These are phyloP conservation scores for Gallinago solitaria DNA, from an alignment of 2,797 vertebrate genomes.

Conservation along the genomic window DNA sequence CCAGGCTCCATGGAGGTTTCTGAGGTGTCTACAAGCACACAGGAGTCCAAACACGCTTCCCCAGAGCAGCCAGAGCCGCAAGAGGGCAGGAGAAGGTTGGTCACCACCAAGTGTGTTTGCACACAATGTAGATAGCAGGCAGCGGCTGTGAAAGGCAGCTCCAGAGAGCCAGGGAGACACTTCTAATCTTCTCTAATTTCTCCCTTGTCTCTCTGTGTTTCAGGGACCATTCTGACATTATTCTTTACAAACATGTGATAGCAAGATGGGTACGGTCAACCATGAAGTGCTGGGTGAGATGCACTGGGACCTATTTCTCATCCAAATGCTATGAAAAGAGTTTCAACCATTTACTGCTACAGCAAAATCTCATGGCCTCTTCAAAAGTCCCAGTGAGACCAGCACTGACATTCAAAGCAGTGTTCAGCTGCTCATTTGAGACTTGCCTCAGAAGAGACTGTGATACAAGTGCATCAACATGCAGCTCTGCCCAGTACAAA, in stretches of 20 bases:
- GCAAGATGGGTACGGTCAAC: background rate
- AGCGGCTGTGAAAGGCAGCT: background rate
- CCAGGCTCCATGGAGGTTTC: background rate
- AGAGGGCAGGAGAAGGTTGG: conserved; percentile 42
- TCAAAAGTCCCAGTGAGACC: background rate
- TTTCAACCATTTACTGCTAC: background rate
- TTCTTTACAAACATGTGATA: background rate
- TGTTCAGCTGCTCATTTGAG: background rate
- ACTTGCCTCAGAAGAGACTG: background rate
- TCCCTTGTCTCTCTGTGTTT: background rate
- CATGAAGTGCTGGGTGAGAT: background rate
- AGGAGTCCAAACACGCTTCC: background rate
- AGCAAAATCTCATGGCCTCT: background rate
- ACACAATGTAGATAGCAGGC: rapidly evolving
- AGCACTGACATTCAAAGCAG: background rate
- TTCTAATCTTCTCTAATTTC: background rate
- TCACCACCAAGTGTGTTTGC: background rate
- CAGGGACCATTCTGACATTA: background rate
- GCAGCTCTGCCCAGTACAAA: background rate
- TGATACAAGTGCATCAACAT: background rate
- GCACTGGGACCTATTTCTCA: background rate
- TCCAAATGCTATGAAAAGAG: background rate
- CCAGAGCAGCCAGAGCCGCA: background rate
- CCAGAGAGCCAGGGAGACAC: background rate
- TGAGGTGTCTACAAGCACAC: rapidly evolving